These are phyloP conservation scores for Microcebus murinus DNA, from an alignment of 2,113 vertebrate genomes.

Conservation along the genomic window DNA sequence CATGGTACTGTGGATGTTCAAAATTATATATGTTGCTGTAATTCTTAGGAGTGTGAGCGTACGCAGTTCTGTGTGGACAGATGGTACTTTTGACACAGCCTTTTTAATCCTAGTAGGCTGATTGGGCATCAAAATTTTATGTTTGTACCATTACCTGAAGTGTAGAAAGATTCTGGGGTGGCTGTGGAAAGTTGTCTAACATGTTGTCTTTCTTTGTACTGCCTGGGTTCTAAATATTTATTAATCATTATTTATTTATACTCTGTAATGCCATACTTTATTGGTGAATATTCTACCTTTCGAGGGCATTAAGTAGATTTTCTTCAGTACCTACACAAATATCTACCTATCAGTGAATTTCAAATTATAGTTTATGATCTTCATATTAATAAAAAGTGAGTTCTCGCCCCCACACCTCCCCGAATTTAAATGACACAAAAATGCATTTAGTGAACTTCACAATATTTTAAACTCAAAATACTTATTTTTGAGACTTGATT, in stretches of 20 bases:
- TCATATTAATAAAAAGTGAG: slow-evolving; percentile 34
- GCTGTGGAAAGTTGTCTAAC: slow-evolving; percentile 40
- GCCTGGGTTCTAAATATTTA: slow-evolving; percentile 73
- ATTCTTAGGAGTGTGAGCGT: not conserved
- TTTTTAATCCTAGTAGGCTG: slow-evolving; percentile 35
- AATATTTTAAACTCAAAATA: slow-evolving; percentile 19
- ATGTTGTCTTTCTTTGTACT: slow-evolving; percentile 46
- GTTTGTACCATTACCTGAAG: slow-evolving; percentile 44
- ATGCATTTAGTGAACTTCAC: not conserved
- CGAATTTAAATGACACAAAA: slow-evolving; percentile 25
- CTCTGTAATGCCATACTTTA: slow-evolving; percentile 49
- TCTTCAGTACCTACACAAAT: slow-evolving; percentile 20
- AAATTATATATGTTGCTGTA: not conserved
- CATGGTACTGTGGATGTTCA: slow-evolving; percentile 32
- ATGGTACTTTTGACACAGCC: slow-evolving; percentile 48
- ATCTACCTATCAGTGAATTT: not conserved
- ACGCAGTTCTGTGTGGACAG: not conserved
- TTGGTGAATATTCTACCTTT: slow-evolving; percentile 13
- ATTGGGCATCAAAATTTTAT: slow-evolving; percentile 45
- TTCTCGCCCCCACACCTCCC: not conserved
- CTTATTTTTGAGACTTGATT: slow-evolving; percentile 22
- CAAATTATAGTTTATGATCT: slow-evolving; percentile 33
- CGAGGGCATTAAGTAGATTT: not conserved
- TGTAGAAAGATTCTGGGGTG: not conserved
- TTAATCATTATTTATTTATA: slow-evolving; percentile 60